Conservation (phyloP, 2,888 invertebrate species). For the Lepeophtheirus nordmannii region DNA sequence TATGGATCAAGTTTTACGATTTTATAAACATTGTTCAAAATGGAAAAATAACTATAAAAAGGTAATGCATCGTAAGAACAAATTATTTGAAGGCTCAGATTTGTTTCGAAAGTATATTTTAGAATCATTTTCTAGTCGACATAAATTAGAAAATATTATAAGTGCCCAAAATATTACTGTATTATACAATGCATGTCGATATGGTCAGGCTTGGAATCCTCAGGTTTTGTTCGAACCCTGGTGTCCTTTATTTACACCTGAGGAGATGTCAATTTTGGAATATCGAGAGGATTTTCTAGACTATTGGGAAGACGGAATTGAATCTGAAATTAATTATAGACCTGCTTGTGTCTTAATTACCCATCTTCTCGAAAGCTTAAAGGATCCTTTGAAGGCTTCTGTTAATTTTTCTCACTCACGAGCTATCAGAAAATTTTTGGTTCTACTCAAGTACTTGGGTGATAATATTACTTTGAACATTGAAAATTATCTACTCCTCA, state of each 20-base stretch:
- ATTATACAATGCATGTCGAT: conserved; percentile 7
- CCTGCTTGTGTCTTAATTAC: conserved; percentile 58
- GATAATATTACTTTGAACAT: neutral
- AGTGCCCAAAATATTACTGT: neutral
- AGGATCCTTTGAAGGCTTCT: conserved; percentile 38
- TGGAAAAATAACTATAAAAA: conserved; percentile 11
- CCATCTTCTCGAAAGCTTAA: conserved; percentile 51
- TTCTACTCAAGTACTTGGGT: neutral
- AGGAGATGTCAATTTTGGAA: conserved; percentile 45
- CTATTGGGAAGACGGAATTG: conserved; percentile 69
- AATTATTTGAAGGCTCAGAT: neutral
- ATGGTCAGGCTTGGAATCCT: conserved; percentile 25
- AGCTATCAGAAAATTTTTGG: conserved; percentile 48
- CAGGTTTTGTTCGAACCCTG: conserved; percentile 1
- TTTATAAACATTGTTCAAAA: conserved; percentile 18
- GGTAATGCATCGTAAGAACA: neutral
- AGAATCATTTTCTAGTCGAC: neutral
- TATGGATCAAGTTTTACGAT: conserved; percentile 16
- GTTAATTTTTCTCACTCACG: conserved; percentile 71
- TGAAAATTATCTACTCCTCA: neutral
- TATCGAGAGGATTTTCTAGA: conserved; percentile 59
- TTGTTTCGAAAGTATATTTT: neutral
- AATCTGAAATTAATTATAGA: conserved; percentile 50
- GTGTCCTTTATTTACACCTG: conserved; percentile 14
- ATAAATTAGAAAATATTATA: neutral